A percentile compares a stretch with the other conserved stretches of the same genome.
These are phyloP conservation scores for Anas acuta DNA, from an alignment of 2,797 vertebrate species.

Conservation along the genomic window DNA sequence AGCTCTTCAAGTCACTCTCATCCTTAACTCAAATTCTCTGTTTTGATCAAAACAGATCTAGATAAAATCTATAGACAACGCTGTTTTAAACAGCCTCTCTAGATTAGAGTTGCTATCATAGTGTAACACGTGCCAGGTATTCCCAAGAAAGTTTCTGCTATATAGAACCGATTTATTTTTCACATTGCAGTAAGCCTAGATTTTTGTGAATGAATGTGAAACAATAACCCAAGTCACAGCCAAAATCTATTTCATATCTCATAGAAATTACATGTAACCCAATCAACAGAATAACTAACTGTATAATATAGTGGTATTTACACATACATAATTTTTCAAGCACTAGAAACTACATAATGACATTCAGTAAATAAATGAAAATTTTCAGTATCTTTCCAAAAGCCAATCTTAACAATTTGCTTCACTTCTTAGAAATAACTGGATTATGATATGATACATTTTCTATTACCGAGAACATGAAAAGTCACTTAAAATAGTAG, in stretches of 20 bases:
- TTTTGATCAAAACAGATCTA: neutral
- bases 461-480: neutral
- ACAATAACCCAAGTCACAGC: neutral
- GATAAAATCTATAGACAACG: neutral
- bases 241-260: neutral
- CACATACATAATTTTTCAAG: neutral
- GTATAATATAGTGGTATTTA: neutral
- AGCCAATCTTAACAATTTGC: neutral
- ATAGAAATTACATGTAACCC: neutral
- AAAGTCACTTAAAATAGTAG: neutral
- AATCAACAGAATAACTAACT: neutral
- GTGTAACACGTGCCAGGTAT: rapidly evolving
- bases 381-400: neutral
- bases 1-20: neutral
- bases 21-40: neutral
- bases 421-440: neutral
- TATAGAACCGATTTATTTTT: neutral
- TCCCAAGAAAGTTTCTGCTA: neutral
- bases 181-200: neutral
- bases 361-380: neutral
- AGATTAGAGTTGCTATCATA: neutral
- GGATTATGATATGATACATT: neutral
- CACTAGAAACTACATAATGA: neutral
- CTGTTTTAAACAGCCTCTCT: neutral
- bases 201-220: neutral